Evolutionary conservation across 2,888 invertebrate genomes (phyloP), one percentile per base, ranked within the genome.

Genomic region (Chymomyza caudatula): DNA sequence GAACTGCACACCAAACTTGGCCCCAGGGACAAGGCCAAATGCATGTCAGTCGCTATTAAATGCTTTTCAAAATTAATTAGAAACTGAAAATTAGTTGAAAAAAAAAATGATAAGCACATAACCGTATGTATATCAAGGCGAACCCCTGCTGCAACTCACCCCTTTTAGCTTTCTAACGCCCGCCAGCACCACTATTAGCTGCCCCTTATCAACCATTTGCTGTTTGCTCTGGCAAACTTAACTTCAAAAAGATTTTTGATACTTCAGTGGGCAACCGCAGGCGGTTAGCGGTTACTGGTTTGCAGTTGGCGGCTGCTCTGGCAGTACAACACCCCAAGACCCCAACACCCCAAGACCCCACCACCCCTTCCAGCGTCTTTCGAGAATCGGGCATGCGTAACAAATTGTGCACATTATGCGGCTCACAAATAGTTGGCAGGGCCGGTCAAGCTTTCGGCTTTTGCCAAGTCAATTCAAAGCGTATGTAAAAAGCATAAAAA

Each of bases 351-450:
- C 29, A 6, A 2, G 0, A 6, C 20, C 52, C 22, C 44, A 47
- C 49, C 60, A 54, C n/a, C n/a, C n/a, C n/a, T n/a, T n/a, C n/a
- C n/a, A n/a, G n/a, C n/a, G n/a, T n/a, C n/a, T n/a, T n/a, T n/a
- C n/a, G n/a, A 54, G 57, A 58, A 8, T 11, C 53, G 75, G 56
- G 65, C 74, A 79, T 78, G 71, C 82, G 76, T 76, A 71, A 67
- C 83, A 82, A 82, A 79, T 85, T 74, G 76, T 85, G 85, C 76
- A 78, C 74, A 85, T 85, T 79, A 85, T 85, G 79, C 37, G 83
- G 65, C 69, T 63, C 77, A 82, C 63, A 67, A 82, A 76, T 82
- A 85, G 85, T 79, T 72, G 65, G 55, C 59, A 47, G 55, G 60
- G 23, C 60, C 58, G 20, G 59, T 13, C 52, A 52, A 17, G 19